phyloP scores from a whole-genome alignment of 64 coral and sea anemone genomes.

The Montipora efflorescens region DNA sequence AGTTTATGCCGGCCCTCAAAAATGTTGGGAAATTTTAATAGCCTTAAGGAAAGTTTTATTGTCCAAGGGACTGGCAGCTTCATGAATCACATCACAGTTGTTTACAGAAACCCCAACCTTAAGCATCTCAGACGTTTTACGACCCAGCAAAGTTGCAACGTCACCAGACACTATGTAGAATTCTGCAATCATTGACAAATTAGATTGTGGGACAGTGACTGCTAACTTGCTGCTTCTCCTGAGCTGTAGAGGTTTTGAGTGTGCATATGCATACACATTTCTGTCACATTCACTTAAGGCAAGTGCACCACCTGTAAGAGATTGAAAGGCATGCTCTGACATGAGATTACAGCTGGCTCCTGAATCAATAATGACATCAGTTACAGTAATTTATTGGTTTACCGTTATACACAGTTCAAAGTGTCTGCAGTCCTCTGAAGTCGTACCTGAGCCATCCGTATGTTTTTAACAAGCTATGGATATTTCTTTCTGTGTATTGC shows the following conservation, averaged over 20 bases:
- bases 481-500: too few species aligned
- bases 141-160: constrained; percentile 44
- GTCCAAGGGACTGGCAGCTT: background rate
- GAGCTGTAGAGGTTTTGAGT: background rate
- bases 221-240: background rate
- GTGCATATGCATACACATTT: constrained; percentile 32
- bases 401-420: constrained; percentile 59
- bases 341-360: constrained; percentile 68
- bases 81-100: background rate
- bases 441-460: too few species aligned
- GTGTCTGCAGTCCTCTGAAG: constrained; percentile 7
- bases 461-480: too few species aligned
- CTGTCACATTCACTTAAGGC: background rate
- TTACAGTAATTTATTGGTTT: background rate
- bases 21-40: too few species aligned
- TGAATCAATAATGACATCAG: constrained; percentile 52
- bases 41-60: constrained; percentile 1
- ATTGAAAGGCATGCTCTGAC: constrained; percentile 59
- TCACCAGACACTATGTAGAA: constrained; percentile 36
- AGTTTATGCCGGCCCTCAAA: too few species aligned
- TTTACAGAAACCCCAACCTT: too few species aligned
- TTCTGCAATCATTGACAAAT: constrained; percentile 14
- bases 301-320: background rate
- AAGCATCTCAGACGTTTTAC: constrained; percentile 17
- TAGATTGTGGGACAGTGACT: background rate